Conservation (phyloP, 2,113 vertebrate species). For the Cheirogaleus medius region DNA sequence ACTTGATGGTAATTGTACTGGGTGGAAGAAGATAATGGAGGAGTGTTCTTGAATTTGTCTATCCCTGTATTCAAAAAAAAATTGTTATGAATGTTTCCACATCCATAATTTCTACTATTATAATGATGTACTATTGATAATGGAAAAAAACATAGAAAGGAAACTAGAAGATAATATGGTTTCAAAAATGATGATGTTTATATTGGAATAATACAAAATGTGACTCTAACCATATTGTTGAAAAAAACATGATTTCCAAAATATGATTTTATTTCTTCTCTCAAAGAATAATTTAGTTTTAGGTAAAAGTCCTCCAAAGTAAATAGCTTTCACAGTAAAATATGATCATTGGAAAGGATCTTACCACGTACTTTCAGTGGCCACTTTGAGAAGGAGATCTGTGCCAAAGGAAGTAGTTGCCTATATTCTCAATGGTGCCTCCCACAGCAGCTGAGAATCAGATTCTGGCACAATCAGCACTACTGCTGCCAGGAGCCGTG, state of each 20-base stretch:
- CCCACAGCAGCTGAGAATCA: neutral
- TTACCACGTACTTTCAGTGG: neutral
- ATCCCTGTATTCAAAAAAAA: neutral
- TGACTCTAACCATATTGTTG: neutral
- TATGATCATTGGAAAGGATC: neutral
- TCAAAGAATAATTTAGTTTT: neutral
- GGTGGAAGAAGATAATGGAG: too few species aligned
- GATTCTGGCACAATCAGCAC: neutral
- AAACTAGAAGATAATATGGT: neutral
- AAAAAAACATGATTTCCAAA: neutral
- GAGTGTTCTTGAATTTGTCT: neutral
- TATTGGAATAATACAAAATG: neutral
- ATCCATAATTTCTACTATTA: neutral
- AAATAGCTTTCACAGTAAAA: neutral
- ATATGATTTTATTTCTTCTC: neutral
- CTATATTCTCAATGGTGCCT: neutral
- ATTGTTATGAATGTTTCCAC: neutral
- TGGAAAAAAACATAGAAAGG: neutral
- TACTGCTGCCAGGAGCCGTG: neutral
- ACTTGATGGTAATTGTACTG: neutral
- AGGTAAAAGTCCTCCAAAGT: neutral
- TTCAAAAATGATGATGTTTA: neutral
- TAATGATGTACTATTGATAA: neutral
- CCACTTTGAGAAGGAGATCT: neutral
- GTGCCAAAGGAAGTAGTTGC: neutral